These are phyloP conservation scores for Halcyon malimbica DNA, from an alignment of 2,113 vertebrate species.

Conservation along the genomic window DNA sequence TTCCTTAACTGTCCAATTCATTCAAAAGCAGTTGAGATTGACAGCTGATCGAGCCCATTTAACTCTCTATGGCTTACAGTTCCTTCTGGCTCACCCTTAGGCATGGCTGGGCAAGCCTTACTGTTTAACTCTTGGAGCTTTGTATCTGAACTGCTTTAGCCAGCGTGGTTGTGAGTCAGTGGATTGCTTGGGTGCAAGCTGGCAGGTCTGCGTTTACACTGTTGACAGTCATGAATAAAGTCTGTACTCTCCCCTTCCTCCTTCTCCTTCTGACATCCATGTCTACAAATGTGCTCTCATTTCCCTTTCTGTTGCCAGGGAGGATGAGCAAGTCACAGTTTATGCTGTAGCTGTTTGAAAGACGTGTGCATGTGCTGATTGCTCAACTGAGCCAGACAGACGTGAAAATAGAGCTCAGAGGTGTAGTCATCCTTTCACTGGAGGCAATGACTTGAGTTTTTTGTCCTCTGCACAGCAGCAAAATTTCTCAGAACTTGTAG, in stretches of 20 bases:
- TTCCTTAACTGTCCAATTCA: background rate
- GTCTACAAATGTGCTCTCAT: accelerated
- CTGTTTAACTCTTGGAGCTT: background rate
- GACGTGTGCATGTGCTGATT: accelerated
- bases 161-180: accelerated
- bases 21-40: background rate
- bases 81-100: background rate
- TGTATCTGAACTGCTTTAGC: background rate
- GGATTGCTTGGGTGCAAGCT: background rate
- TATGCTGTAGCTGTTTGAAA: background rate
- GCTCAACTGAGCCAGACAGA: background rate
- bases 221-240: background rate
- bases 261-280: background rate
- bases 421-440: background rate
- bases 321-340: background rate
- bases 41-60: accelerated
- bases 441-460: background rate
- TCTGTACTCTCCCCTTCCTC: accelerated
- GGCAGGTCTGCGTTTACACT: accelerated
- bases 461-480: background rate
- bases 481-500: background rate
- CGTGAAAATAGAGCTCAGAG: background rate
- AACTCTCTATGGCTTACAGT: background rate
- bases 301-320: background rate
- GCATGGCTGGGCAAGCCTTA: background rate